Percentiles rank a stretch among this genome's conserved stretches.
phyloP scores from a whole-genome alignment of 37 sponge, comb jelly and placozoan species.

The Halisarca cf. caerulea region DNA sequence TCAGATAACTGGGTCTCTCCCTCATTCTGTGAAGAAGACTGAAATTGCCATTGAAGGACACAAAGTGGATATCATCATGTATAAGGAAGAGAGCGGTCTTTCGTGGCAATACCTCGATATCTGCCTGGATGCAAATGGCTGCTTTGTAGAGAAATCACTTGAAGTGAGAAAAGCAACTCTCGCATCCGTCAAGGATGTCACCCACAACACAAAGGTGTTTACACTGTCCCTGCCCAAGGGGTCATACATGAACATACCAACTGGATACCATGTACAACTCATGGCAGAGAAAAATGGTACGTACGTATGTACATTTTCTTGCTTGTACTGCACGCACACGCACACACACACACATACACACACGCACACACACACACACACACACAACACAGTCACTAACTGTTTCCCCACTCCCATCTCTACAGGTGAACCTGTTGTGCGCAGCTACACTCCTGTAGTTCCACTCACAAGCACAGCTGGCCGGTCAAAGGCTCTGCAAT shows the following conservation, averaged over 20 bases:
- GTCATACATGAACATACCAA: slow-evolving; percentile 70
- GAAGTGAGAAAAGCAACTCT: slow-evolving; percentile 46
- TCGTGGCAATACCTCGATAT: not conserved
- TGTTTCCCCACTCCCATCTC: slow-evolving; percentile 4
- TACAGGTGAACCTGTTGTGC: slow-evolving; percentile 51
- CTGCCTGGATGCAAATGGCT: not conserved
- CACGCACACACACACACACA: too few species aligned
- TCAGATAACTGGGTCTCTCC: slow-evolving; percentile 19
- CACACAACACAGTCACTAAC: too few species aligned
- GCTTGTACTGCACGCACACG: not conserved
- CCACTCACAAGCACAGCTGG: not conserved
- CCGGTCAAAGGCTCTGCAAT: not conserved
- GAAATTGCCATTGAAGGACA: not conserved
- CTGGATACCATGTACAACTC: slow-evolving; percentile 79
- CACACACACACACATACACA: not conserved
- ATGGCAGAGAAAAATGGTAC: slow-evolving; percentile 51
- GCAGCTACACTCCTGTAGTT: slow-evolving; percentile 71
- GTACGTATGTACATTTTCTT: not conserved
- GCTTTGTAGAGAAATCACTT: slow-evolving; percentile 20
- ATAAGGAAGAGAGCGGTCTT: not conserved
- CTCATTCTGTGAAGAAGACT: not conserved
- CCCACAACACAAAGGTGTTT: slow-evolving; percentile 81
- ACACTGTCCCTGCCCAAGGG: slow-evolving; percentile 58
- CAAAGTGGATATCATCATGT: not conserved
- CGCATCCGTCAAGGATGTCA: slow-evolving; percentile 39